A percentile compares a stretch with the other conserved stretches of the same genome.
phyloP scores from a whole-genome alignment of 2,888 invertebrate species.

The Rhagonycha fulva region DNA sequence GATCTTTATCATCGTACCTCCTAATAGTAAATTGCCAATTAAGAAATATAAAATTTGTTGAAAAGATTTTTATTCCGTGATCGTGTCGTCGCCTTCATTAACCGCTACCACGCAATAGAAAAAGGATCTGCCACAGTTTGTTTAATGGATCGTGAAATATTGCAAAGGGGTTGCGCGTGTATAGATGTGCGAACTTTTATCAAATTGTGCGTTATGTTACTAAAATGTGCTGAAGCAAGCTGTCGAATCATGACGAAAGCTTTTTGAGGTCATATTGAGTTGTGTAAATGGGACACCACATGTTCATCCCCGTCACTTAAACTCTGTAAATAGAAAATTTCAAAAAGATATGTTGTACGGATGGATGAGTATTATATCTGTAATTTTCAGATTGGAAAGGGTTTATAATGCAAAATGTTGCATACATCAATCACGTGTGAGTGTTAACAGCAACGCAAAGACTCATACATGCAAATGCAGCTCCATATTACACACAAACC shows the following conservation, averaged over 20 bases:
- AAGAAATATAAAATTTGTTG: neutral
- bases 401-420: constrained; percentile 20
- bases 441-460: constrained; percentile 33
- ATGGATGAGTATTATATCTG: neutral
- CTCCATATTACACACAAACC: constrained; percentile 25
- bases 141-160: constrained; percentile 28
- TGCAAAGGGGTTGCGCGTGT: constrained; percentile 14
- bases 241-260: constrained; percentile 20
- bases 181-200: constrained; percentile 25
- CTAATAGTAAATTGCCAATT: neutral
- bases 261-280: constrained; percentile 11
- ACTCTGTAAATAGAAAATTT: neutral
- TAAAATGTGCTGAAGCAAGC: constrained; percentile 14
- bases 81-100: neutral
- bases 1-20: too few species aligned
- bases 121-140: constrained; percentile 9
- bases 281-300: constrained; percentile 5
- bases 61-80: neutral
- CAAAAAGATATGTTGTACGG: neutral
- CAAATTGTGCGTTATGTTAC: constrained; percentile 18
- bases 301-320: neutral
- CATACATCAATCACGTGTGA: constrained; percentile 33
- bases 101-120: constrained; percentile 1
- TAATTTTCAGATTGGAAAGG: neutral
- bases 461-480: constrained; percentile 34